These are phyloP conservation scores for Naja naja DNA, from an alignment of 2,113 vertebrate genomes.

Conservation along the genomic window DNA sequence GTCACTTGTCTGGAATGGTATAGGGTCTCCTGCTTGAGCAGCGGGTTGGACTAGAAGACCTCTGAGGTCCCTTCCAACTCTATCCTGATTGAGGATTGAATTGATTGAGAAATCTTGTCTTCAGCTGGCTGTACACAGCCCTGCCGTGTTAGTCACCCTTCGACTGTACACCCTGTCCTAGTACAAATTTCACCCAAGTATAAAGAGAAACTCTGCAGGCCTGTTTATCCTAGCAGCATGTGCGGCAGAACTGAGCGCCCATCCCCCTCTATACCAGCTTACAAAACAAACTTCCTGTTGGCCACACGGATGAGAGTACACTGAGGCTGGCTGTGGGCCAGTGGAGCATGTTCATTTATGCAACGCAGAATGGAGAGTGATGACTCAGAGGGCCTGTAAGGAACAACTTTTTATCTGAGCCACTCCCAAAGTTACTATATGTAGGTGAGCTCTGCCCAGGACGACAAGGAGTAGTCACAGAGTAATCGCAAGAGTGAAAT, in stretches of 20 bases:
- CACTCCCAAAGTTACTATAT: conserved; percentile 20
- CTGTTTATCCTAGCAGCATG: background rate
- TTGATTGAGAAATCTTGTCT: background rate
- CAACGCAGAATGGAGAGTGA: conserved; percentile 43
- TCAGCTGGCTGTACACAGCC: background rate
- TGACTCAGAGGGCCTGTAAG: conserved; percentile 59
- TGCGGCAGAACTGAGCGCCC: background rate
- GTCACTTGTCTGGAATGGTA: background rate
- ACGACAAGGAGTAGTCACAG: background rate
- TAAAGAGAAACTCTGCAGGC: background rate
- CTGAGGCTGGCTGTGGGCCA: conserved; percentile 30
- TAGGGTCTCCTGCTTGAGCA: background rate
- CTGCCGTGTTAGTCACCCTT: background rate
- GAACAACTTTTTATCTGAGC: conserved; percentile 36
- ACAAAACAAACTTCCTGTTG: conserved; percentile 41
- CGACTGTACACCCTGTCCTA: background rate
- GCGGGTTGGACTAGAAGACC: background rate
- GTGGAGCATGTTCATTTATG: conserved; percentile 42
- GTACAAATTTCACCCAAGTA: background rate
- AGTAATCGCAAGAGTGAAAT: background rate
- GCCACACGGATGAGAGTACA: conserved; percentile 19
- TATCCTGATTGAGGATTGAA: background rate
- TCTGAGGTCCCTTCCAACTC: background rate
- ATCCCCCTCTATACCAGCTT: conserved; percentile 15
- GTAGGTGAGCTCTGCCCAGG: conserved; percentile 17